Evolutionary conservation across 2,888 invertebrate species (phyloP).

Genomic region (Spodoptera exigua): DNA sequence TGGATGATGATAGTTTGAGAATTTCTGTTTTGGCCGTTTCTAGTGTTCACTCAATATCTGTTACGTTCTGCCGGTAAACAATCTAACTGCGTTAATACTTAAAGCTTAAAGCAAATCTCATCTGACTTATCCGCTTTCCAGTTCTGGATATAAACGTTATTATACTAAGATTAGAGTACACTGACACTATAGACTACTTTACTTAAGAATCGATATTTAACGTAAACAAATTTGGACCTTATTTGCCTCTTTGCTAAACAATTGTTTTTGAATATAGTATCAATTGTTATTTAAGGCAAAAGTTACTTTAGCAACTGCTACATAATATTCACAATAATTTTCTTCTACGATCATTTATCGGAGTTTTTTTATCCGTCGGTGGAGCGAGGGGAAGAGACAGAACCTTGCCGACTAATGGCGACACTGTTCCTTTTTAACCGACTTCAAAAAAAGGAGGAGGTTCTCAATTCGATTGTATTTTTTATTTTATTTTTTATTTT

Average conservation of each 20-base stretch:
- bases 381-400: too few relatives aligned
- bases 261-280: too few relatives aligned
- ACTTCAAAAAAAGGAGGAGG: too few relatives aligned
- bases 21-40: not conserved
- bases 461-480: too few relatives aligned
- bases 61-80: conserved; percentile 55
- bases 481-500: too few relatives aligned
- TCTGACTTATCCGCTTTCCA: conserved; percentile 70
- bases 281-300: too few relatives aligned
- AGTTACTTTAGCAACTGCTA: too few relatives aligned
- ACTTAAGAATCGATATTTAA: not conserved
- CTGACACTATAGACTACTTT: conserved; percentile 30
- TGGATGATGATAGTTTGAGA: not conserved
- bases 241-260: not conserved
- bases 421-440: too few relatives aligned
- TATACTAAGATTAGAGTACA: conserved; percentile 52
- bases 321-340: too few relatives aligned
- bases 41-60: conserved; percentile 20
- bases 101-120: conserved; percentile 70
- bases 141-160: conserved; percentile 56
- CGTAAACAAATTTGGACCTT: not conserved
- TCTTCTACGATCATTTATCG: too few relatives aligned
- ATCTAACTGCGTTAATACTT: conserved; percentile 70
- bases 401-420: too few relatives aligned
- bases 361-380: too few relatives aligned